Evolutionary conservation across 2,888 invertebrate species (phyloP).

Genomic region (Chrysodeixis includens): DNA sequence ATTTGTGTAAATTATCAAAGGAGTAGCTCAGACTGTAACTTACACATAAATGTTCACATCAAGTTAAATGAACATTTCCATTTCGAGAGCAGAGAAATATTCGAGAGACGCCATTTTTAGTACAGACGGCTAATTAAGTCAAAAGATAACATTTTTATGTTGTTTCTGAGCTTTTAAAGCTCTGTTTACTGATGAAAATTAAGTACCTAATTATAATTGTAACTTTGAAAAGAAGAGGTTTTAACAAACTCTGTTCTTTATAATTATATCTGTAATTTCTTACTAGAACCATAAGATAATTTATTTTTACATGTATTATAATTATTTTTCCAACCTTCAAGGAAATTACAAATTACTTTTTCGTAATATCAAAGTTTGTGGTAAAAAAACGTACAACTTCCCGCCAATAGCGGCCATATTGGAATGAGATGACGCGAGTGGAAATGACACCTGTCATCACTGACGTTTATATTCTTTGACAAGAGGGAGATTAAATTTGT

Average conservation of each 20-base stretch:
- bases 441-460: conserved; percentile 4
- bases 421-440: neutral
- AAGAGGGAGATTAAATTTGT: neutral
- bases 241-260: neutral
- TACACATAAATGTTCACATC: neutral
- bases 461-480: conserved; percentile 2
- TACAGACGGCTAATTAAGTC: conserved; percentile 40
- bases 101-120: neutral
- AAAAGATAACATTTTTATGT: conserved; percentile 49
- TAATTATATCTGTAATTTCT: neutral
- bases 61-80: neutral
- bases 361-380: too few relatives aligned
- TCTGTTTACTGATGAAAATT: conserved; percentile 43
- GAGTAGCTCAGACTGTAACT: neutral
- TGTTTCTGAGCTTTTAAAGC: conserved; percentile 39
- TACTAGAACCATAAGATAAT: conserved; percentile 27
- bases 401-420: neutral
- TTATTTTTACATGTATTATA: conserved; percentile 13
- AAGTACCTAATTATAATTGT: conserved; percentile 50
- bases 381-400: neutral
- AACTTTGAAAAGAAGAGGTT: conserved; percentile 10
- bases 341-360: too few relatives aligned
- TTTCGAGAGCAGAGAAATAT: neutral
- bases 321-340: neutral
- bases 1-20: neutral